Base-by-base conservation (phyloP, 1,140 invertebrate genomes). In the Helicorthomorpha holstii region DNA sequence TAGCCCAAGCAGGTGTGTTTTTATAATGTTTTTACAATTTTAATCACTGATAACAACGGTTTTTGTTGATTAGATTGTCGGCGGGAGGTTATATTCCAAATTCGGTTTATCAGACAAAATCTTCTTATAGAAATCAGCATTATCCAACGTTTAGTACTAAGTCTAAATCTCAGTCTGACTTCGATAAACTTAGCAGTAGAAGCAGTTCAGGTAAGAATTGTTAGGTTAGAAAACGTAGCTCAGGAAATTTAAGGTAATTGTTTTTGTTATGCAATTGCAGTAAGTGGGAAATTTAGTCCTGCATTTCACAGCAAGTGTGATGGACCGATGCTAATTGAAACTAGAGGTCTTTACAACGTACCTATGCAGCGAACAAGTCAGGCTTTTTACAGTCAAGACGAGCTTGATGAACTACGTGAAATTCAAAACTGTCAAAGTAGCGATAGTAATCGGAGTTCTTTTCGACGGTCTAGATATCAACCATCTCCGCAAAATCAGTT, bases 81-180 rank as follows among this genome's bases (percentile, higher is more conserved):
- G 25, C 24, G 7, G 57, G 60, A 53, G 66, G 68, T 1, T 72
- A 71, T 60, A 62, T 64, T 46, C 64, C 68, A 1, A 70, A 61
- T 58, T 61, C 60, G 23, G 64, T 65, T 3, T 66, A 67, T 54
- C 53, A 60, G 24, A 66, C 66, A 16, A 56, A 62, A 10, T 66
- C 62, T 19, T 61, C 64, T 42, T 70, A 70, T 50, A 62, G 67
- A 21, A 66, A 58, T 50, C 67, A 70, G 50, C 62, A 64, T 43
- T 72, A 66, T 53, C 69, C 69, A 3, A 65, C 64, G 19, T 56
- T 65, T 22, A 58, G 50, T 27, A 56, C 50, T 16, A 46, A 52
- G 29, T 44, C 38, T n/a, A 34, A 24, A 12, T n/a, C 22, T 24
- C 55, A 48, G 41, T 16, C 51, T n/a, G 51, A 52, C 3, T 52